phyloP scores from a whole-genome alignment of 2,797 vertebrate species.

The Anabas testudineus region DNA sequence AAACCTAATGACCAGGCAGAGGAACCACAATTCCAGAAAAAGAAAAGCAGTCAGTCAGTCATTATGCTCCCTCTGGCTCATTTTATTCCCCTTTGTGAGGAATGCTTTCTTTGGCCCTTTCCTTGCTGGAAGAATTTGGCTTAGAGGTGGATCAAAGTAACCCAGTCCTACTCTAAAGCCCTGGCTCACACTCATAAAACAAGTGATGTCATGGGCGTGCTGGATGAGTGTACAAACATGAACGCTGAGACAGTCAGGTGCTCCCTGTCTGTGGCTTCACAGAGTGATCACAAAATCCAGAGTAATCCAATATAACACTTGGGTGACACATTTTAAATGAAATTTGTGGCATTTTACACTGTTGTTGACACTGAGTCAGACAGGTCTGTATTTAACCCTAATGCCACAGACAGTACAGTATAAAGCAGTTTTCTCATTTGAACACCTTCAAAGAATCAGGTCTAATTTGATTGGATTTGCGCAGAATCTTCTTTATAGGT shows the following conservation, averaged over 20 bases:
- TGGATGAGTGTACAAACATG: constrained; percentile 2
- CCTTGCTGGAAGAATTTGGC: constrained; percentile 35
- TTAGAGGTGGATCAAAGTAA: constrained; percentile 52
- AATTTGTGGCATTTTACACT: background rate
- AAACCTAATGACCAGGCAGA: constrained; percentile 57
- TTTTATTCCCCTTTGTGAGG: constrained; percentile 49
- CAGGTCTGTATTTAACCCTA: background rate
- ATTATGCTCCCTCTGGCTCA: constrained; percentile 49
- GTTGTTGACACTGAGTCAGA: background rate
- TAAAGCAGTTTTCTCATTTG: too few species aligned
- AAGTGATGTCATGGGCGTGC: constrained; percentile 40
- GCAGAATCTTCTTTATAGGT: too few species aligned
- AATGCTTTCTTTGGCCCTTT: constrained; percentile 57
- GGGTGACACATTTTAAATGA: background rate
- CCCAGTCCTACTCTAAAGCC: constrained; percentile 5
- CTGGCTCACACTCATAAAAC: constrained; percentile 22
- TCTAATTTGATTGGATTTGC: too few species aligned
- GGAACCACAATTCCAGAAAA: constrained; percentile 65
- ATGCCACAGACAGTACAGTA: too few species aligned
- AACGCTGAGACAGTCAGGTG: background rate
- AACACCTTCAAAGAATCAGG: too few species aligned
- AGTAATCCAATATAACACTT: background rate
- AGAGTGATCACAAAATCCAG: background rate
- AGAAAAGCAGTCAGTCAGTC: constrained; percentile 51
- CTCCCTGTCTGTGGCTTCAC: background rate